Conservation (phyloP, 2,888 invertebrate genomes). For the Leucophora obtusa region DNA sequence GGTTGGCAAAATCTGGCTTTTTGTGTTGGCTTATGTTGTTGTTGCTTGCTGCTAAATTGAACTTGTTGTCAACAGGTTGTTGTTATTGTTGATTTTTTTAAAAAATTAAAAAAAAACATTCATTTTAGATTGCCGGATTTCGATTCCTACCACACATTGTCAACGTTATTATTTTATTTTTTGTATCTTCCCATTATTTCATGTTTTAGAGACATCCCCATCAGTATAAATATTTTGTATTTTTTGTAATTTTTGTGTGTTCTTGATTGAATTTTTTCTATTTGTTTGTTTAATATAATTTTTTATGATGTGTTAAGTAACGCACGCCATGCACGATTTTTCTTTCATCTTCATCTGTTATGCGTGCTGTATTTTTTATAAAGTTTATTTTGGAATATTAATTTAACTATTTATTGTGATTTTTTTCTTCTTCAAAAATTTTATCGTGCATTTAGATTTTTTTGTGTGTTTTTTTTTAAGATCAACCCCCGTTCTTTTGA, state of each 20-base stretch:
- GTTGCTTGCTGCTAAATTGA: conserved; percentile 50
- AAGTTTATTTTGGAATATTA: conserved; percentile 31
- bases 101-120: conserved; percentile 63
- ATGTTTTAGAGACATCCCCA: conserved; percentile 2
- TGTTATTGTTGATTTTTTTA: conserved; percentile 62
- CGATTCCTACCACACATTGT: conserved; percentile 40
- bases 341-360: conserved; percentile 25
- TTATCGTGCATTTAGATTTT: conserved; percentile 19
- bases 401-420: conserved; percentile 35
- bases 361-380: conserved; percentile 46
- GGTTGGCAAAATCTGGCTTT: conserved; percentile 45
- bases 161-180: background rate
- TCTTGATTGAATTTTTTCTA: conserved; percentile 4
- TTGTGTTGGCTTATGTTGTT: conserved; percentile 43
- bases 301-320: conserved; percentile 49
- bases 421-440: conserved; percentile 10
- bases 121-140: conserved; percentile 59
- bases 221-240: background rate
- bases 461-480: background rate
- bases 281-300: conserved; percentile 41
- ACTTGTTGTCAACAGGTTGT: conserved; percentile 67
- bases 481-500: background rate
- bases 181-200: background rate
- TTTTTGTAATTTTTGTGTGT: background rate
- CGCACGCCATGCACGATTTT: conserved; percentile 63